Evolutionary conservation across 2,113 vertebrate species (phyloP), one percentile per base, ranked within the genome.

Genomic region (Todiramphus chloris): DNA sequence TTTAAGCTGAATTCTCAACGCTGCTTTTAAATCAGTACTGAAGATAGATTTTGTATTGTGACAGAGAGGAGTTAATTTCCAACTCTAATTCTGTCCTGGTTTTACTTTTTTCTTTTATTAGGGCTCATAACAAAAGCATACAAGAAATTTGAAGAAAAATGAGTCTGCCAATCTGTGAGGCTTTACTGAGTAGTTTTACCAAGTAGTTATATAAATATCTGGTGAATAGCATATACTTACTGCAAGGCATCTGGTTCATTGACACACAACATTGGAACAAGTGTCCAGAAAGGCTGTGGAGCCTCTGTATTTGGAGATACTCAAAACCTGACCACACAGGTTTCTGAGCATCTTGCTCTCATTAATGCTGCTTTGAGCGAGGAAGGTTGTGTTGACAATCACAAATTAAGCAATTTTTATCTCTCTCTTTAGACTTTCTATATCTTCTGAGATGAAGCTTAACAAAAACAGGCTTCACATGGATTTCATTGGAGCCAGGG

Each of bases 371-470:
- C 70, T 76, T 60, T 46, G 16, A 53, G 23, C 20, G 58, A 37
- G 25, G 7, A 21, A 4, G 7, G 13, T 5, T 85, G 46, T 43
- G 51, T 46, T 55, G n/a, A 46, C 28, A 59, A 4, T 79, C 43
- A 7, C n/a, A 27, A 83, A 27, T 76, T 64, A 44, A 90, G 10
- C 11, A 50, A 12, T 75, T 88, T 75, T 75, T 89, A 19, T 93
- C 44, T 90, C 31, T 93, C 33, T 96, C 30, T 69, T 95, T 93
- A 99, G 99, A 78, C 43, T 98, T 75, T 93, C 97, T 53, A 23
- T 98, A 17, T 96, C 96, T 94, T 98, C 98, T 76, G 97, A 95
- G 60, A 92, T 97, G 41, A 97, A 97, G 79, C 67, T 98, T 43
- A 97, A 96, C 62, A 97, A 96, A 33, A 92, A 95, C 28, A 82